Base-by-base conservation (phyloP, 2,888 invertebrate genomes). In the Sphaerophoria rueppellii region DNA sequence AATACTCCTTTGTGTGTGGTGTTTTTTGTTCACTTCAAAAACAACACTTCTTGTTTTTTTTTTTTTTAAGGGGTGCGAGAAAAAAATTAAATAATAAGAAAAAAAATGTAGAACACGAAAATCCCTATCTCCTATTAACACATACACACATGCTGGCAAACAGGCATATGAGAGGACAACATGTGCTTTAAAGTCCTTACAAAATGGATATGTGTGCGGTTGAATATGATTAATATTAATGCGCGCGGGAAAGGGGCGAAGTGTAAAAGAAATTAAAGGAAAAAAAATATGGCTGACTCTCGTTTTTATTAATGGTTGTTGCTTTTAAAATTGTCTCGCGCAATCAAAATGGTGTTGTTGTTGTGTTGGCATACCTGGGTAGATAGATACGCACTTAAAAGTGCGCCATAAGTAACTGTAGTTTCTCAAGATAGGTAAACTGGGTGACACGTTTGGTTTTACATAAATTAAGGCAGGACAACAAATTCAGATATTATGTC, bases 281-380 rank as follows among this genome's bases (percentile, higher is more conserved):
- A 57, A 69, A 71, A 75, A 80, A 85, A 85, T 85, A 85, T 85
- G 83, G 83, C 83, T 81, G 83, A 80, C 83, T 76, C 69, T 76
- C 74, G 72, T 71, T 83, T 81, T 85, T 81, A 85, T 85, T 85
- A 85, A 85, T 85, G 83, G 83, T 85, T 81, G 76, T 83, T 83
- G 82, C 82, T 83, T 55, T 83, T 71, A 12, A 24, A 58, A 78
- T 78, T 82, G 78, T 77, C 69, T 61, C 73, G 43, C 55, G 24
- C 24, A 24, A 1, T 24, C 24, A 24, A 24, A 1, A 24, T 43
- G 40, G 43, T 43, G 43, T 43, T 43, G 9, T 40, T 40, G 40
- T 40, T 46, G 40, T 43, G 24, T 43, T 48, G 61, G 46, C 24
- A 24, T 24, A 24, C n/a, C n/a, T n/a, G 50, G 69, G 69, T 76